These are phyloP conservation scores for Cheiracanthium punctorium DNA, from an alignment of 2,888 invertebrate species.

Conservation along the genomic window DNA sequence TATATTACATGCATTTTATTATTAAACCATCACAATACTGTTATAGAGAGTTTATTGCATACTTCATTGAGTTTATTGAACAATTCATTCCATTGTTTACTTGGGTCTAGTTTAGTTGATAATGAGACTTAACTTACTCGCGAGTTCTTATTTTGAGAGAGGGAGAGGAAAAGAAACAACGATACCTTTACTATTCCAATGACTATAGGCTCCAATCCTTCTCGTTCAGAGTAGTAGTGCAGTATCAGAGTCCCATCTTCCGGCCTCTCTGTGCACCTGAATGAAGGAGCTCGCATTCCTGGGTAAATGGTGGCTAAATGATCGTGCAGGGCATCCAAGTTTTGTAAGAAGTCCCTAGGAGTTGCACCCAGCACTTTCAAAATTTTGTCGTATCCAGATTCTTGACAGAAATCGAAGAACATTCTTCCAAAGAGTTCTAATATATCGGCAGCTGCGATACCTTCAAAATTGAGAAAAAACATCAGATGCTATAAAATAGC, in stretches of 20 bases:
- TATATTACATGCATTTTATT: too few relatives aligned
- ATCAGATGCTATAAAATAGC: too few relatives aligned
- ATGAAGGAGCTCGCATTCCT: constrained; percentile 95
- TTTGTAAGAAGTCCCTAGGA: constrained; percentile 95
- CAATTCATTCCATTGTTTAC: too few relatives aligned
- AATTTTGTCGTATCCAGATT: constrained; percentile 97
- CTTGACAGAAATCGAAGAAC: constrained; percentile 97
- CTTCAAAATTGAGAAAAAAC: too few relatives aligned
- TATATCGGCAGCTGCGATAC: constrained; percentile 92
- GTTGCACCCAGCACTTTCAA: constrained; percentile 95
- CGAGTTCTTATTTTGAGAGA: too few relatives aligned
- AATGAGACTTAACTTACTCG: too few relatives aligned
- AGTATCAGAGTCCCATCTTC: constrained; percentile 92
- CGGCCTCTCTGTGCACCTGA: constrained; percentile 92
- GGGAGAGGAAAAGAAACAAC: too few relatives aligned
- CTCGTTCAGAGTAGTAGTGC: constrained; percentile 96
- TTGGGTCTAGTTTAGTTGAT: too few relatives aligned
- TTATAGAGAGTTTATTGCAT: too few relatives aligned
- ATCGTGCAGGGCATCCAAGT: constrained; percentile 95
- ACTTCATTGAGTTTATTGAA: too few relatives aligned
- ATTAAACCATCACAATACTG: too few relatives aligned
- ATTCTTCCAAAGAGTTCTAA: constrained; percentile 93
- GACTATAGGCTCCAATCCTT: constrained; percentile 95
- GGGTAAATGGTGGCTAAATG: constrained; percentile 95
- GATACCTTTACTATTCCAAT: constrained; percentile 98